Evolutionary conservation across 2,888 invertebrate species (phyloP).

Genomic region (Microctonus aethiopoides): DNA sequence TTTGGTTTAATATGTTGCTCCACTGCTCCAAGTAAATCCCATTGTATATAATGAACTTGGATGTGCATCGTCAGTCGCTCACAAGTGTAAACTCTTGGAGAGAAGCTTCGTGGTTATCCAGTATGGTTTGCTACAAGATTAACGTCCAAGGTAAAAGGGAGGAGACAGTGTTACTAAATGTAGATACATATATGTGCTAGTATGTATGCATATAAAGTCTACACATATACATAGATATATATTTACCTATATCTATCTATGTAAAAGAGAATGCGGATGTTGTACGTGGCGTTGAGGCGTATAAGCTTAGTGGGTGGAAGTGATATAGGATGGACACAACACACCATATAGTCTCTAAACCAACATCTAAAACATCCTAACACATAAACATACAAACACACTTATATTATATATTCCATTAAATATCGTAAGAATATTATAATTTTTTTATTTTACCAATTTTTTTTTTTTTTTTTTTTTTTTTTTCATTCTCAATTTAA

Average conservation of each 20-base stretch:
- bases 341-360: neutral
- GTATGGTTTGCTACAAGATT: conserved; percentile 40
- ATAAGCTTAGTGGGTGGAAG: neutral
- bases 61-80: conserved; percentile 24
- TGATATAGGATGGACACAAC: neutral
- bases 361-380: neutral
- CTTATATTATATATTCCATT: neutral
- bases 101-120: conserved; percentile 25
- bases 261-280: neutral
- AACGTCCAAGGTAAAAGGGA: conserved; percentile 28
- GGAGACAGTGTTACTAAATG: neutral
- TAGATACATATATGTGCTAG: neutral
- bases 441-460: neutral
- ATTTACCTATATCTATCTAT: neutral
- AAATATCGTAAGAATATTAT: neutral
- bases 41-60: conserved; percentile 17
- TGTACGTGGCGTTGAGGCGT: conserved; percentile 4
- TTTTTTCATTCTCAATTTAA: too few relatives aligned
- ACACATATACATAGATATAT: too few relatives aligned
- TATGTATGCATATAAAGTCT: neutral
- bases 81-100: conserved; percentile 34
- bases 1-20: neutral
- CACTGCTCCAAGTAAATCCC: conserved; percentile 8
- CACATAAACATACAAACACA: neutral
- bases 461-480: too few relatives aligned